A percentile compares a stretch with the other conserved stretches of the same genome.
Evolutionary conservation across 2,888 invertebrate genomes (phyloP).

Genomic region (Sipunculus nudus): DNA sequence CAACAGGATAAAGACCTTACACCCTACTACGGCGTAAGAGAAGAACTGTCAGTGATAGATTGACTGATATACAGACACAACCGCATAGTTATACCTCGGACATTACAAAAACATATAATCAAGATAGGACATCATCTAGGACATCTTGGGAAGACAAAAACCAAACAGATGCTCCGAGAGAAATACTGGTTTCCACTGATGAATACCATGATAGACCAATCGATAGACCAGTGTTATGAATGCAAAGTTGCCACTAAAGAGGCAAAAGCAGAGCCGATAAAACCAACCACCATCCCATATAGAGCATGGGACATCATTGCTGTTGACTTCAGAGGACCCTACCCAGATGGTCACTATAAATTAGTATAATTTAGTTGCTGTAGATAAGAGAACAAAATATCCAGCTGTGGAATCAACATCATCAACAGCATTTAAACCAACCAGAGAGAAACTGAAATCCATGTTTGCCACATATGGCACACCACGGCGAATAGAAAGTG

Average conservation of each 20-base stretch:
- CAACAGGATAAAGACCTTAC: too few relatives aligned
- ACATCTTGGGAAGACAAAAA: slow-evolving; percentile 23
- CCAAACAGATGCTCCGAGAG: background rate
- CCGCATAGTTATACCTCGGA: background rate
- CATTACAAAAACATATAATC: background rate
- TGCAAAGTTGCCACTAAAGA: slow-evolving; percentile 26
- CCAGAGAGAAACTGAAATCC: slow-evolving; percentile 8
- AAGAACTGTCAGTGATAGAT: background rate
- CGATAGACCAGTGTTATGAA: slow-evolving; percentile 16
- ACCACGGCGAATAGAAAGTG: slow-evolving; percentile 16
- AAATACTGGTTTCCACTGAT: slow-evolving; percentile 25
- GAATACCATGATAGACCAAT: slow-evolving; percentile 22
- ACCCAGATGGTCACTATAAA: slow-evolving; percentile 21
- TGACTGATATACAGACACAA: background rate
- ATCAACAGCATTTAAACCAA: slow-evolving; percentile 17
- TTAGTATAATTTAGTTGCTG: slow-evolving; percentile 23
- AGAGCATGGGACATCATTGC: slow-evolving; percentile 14
- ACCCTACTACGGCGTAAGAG: too few relatives aligned
- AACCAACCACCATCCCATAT: slow-evolving; percentile 22
- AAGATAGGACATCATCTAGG: slow-evolving; percentile 16
- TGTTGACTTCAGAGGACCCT: slow-evolving; percentile 13
- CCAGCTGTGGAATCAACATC: slow-evolving; percentile 22
- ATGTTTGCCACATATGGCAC: slow-evolving; percentile 29
- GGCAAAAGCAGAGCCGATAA: slow-evolving; percentile 16
- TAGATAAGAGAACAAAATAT: slow-evolving; percentile 12